Evolutionary conservation across 2,888 invertebrate genomes (phyloP), one percentile per base, ranked within the genome.

Genomic region (Hetaerina titia): DNA sequence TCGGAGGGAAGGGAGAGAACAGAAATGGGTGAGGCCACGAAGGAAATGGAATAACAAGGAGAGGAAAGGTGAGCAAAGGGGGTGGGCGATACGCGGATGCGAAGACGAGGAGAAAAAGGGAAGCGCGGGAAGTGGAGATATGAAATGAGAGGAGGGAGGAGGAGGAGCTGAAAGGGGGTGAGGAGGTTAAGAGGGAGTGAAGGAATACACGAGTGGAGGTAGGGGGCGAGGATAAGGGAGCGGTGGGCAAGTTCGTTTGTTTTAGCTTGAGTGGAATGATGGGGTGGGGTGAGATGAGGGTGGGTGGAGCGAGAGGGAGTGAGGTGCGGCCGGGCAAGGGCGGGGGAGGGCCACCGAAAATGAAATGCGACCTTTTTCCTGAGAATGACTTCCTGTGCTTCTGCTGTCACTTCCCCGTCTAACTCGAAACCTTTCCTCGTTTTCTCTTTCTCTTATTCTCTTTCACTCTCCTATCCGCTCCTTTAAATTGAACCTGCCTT

Each of bases 281-380:
- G 45, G 45, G 45, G 45, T 45, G 45, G 25, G 31, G 9, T 31
- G 58, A 56, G 17, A 19, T 89, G 22, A 64, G 7, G 64, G 45
- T 5, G 57, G 8, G 9, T 2, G 22, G n/a, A 57, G n/a, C 22
- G 58, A 90, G 56, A 56, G 11, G 15, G 57, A 90, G 60, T 60
- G n/a, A 19, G 22, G 19, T 69, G 22, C 19, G 69, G 7, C n/a
- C 45, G 45, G 45, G 69, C 17, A 22, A 69, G 22, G 69, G n/a
- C 22, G 88, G 19, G 64, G 31, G 64, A 8, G 31, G 45, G 2
- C 31, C 19, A 45, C 58, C 31, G 90, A 90, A 90, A 90, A 90
- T 90, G 63, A 64, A 90, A 90, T 90, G 64, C 63, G 64, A 63
- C 64, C 90, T 90, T 90, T 90, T 90, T 45, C 60, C 4, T 0